Percentiles rank a stretch among this genome's conserved stretches.
These are phyloP conservation scores for Epizoanthus illoricatus DNA, from an alignment of 92 coral and sea anemone species.

Conservation along the genomic window DNA sequence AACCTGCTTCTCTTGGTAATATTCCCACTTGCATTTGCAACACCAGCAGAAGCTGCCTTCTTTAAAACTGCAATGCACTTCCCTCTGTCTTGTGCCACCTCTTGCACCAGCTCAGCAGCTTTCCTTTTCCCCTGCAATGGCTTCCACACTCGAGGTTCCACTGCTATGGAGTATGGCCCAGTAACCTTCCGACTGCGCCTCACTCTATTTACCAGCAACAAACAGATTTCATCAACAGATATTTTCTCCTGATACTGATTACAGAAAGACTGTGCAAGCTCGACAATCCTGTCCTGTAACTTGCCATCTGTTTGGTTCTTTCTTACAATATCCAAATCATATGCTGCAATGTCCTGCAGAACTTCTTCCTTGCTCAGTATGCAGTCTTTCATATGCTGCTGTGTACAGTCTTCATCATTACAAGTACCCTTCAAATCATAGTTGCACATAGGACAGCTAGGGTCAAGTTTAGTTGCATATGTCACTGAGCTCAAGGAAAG, in stretches of 20 bases:
- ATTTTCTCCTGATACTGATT: constrained; percentile 85
- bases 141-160: constrained; percentile 59
- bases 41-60: constrained; percentile 52
- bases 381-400: constrained; percentile 69
- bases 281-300: constrained; percentile 33
- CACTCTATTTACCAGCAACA: constrained; percentile 79
- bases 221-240: constrained; percentile 77
- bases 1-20: constrained; percentile 33
- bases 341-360: constrained; percentile 82
- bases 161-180: constrained; percentile 56
- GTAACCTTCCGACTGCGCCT: constrained; percentile 49
- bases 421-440: constrained; percentile 91
- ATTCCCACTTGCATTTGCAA: constrained; percentile 43
- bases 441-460: constrained; percentile 63
- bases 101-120: not conserved
- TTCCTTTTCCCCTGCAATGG: constrained; percentile 35
- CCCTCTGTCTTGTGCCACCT: constrained; percentile 34
- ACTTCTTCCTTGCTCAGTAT: constrained; percentile 59
- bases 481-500: constrained; percentile 76
- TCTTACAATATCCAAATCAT: constrained; percentile 42
- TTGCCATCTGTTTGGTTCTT: constrained; percentile 34
- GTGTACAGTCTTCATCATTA: constrained; percentile 83
- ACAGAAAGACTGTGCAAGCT: constrained; percentile 58
- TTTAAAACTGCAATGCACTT: constrained; percentile 24
- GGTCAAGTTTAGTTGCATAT: constrained; percentile 77